Evolutionary conservation across 2,888 invertebrate species (phyloP), one percentile per base, ranked within the genome.

Genomic region (Orthonevra nobilis): DNA sequence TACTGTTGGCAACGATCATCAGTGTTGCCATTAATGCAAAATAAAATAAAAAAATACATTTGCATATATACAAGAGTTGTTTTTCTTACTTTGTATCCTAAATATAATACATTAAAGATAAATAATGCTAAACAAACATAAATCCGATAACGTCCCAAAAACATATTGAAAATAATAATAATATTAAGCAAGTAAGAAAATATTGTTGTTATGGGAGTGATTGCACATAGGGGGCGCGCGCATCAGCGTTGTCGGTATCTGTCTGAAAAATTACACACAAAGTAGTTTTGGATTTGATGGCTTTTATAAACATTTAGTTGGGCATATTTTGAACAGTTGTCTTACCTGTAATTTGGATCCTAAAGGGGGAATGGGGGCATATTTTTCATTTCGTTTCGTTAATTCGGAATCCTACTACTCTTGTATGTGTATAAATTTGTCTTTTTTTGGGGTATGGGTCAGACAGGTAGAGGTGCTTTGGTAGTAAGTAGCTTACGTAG

Each of bases 401-500:
- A 3, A 19, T 26, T 50, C 52, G 44, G 19, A 50, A 66, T 66
- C 60, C 50, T 50, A 23, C 23, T 23, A 23, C 23, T 23, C 23
- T 23, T 23, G 23, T n/a, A n/a, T n/a, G n/a, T n/a, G n/a, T n/a
- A n/a, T n/a, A n/a, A n/a, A n/a, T n/a, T n/a, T n/a, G n/a, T n/a
- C n/a, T n/a, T n/a, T n/a, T n/a, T n/a, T n/a, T n/a, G n/a, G n/a
- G n/a, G n/a, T n/a, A n/a, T n/a, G n/a, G n/a, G n/a, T n/a, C n/a
- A n/a, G n/a, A n/a, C n/a, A n/a, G n/a, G n/a, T 36, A 30, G 28
- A 28, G 48, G 48, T 69, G 50, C 69, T 70, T 70, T 70, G 69
- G 69, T 70, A 42, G 42, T 70, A 60, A 61, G 34, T 68, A 58
- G 58, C 58, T 68, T 38, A 68, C n/a, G 30, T 58, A 68, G 46